Evolutionary conservation across 1,140 invertebrate species (phyloP).

Genomic region (Tetragnatha versicolor): DNA sequence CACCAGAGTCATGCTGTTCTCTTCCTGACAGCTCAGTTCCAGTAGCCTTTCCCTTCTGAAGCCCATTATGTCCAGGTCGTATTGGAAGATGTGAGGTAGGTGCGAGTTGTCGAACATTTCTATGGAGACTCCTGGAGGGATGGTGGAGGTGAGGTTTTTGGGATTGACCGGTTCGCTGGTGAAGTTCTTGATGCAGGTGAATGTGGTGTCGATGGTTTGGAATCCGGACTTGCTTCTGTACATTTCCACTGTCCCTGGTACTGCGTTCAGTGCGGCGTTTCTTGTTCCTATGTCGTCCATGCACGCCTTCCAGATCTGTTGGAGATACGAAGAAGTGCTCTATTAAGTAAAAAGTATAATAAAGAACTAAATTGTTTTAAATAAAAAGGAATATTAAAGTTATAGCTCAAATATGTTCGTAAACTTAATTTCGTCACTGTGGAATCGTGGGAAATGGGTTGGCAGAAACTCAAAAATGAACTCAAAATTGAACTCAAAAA

Average conservation of each 20-base stretch:
- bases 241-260: constrained; percentile 53
- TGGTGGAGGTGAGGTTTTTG: background rate
- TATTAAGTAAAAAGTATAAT: background rate
- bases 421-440: background rate
- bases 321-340: background rate
- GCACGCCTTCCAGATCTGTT: constrained; percentile 55
- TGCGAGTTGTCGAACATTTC: background rate
- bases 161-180: background rate
- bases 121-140: background rate
- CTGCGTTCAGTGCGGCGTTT: constrained; percentile 58
- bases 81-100: constrained; percentile 15
- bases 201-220: constrained; percentile 26
- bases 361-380: background rate
- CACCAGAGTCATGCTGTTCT: constrained; percentile 36
- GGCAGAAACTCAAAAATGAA: background rate
- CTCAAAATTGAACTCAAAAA: background rate
- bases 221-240: constrained; percentile 58
- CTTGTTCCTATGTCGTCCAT: constrained; percentile 55
- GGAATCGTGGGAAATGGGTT: background rate
- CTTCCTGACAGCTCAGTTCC: constrained; percentile 26
- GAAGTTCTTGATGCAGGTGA: constrained; percentile 11
- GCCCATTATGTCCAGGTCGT: constrained; percentile 37
- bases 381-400: background rate
- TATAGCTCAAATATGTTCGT: background rate
- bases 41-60: constrained; percentile 37